A percentile compares a stretch with the other conserved stretches of the same genome.
Conservation (phyloP, 2,888 invertebrate genomes). For the Ferdinandea cuprea region DNA sequence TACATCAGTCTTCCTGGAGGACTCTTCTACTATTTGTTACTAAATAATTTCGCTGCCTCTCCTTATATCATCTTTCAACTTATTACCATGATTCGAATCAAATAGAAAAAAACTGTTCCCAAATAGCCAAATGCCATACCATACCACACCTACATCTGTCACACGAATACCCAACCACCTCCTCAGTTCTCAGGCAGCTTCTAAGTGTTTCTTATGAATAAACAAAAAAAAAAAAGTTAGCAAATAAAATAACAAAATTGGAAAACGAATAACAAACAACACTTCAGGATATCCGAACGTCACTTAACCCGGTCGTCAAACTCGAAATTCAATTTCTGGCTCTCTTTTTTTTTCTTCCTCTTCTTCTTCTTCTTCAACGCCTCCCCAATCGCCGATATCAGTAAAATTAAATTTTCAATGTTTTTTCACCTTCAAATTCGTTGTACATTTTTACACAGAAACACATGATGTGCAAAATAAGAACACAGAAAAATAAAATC, state of each 20-base stretch:
- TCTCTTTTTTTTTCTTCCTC: not conserved
- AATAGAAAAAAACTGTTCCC: too few species aligned
- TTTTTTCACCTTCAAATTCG: conserved; percentile 63
- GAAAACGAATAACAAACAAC: conserved; percentile 38
- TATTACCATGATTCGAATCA: too few species aligned
- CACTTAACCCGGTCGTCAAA: conserved; percentile 70
- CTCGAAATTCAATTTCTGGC: conserved; percentile 57
- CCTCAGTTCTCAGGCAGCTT: conserved; percentile 14
- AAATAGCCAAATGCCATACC: too few species aligned
- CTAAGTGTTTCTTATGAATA: conserved; percentile 30
- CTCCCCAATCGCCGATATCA: not conserved
- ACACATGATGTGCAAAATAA: conserved; percentile 4
- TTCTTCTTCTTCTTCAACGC: not conserved
- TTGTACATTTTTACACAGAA: not conserved
- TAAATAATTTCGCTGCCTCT: too few species aligned
- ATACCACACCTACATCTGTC: too few species aligned
- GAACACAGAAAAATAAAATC: not conserved
- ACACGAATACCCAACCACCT: conserved; percentile 18
- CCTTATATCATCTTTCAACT: too few species aligned
- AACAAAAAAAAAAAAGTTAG: conserved; percentile 17
- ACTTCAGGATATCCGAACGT: conserved; percentile 64
- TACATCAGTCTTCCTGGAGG: too few species aligned
- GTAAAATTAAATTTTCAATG: conserved; percentile 57
- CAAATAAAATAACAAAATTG: not conserved
- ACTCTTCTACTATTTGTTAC: too few species aligned